A percentile compares a stretch with the other conserved stretches of the same genome.
Evolutionary conservation across 2,797 vertebrate genomes (phyloP).

Genomic region (Mormyrus proboscirostris): DNA sequence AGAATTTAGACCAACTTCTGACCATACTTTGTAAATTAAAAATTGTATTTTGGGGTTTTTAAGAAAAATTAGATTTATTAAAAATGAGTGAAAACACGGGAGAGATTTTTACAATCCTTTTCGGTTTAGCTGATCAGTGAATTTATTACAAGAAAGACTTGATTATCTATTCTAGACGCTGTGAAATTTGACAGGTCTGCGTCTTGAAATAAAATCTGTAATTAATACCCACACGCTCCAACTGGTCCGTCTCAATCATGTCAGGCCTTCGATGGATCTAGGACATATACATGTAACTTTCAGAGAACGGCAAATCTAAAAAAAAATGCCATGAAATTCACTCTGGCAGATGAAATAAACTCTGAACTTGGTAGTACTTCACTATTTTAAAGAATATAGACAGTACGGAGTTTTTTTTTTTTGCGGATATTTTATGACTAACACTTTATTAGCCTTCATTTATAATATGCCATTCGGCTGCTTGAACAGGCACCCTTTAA

Average conservation of each 20-base stretch:
- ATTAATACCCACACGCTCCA: neutral
- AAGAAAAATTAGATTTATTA: neutral
- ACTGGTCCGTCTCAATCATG: neutral
- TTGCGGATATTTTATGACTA: neutral
- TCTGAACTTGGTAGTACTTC: neutral
- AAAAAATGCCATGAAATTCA: neutral
- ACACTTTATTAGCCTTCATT: neutral
- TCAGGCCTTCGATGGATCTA: neutral
- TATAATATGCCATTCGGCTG: neutral
- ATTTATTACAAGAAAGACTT: neutral
- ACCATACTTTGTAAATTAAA: neutral
- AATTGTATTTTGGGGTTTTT: neutral
- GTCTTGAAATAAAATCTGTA: slow-evolving; percentile 8
- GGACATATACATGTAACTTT: neutral
- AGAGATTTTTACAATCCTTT: neutral
- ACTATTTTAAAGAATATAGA: neutral
- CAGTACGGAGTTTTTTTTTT: neutral
- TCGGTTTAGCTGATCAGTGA: neutral
- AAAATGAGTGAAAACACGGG: neutral
- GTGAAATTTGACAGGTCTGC: neutral
- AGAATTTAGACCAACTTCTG: neutral
- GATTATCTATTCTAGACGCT: neutral
- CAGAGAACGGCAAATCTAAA: neutral
- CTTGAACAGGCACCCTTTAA: neutral
- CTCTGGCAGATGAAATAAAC: neutral